A percentile compares a stretch with the other conserved stretches of the same genome.
Evolutionary conservation across 2,888 invertebrate species (phyloP).

Genomic region (Cremastinae sp.): DNA sequence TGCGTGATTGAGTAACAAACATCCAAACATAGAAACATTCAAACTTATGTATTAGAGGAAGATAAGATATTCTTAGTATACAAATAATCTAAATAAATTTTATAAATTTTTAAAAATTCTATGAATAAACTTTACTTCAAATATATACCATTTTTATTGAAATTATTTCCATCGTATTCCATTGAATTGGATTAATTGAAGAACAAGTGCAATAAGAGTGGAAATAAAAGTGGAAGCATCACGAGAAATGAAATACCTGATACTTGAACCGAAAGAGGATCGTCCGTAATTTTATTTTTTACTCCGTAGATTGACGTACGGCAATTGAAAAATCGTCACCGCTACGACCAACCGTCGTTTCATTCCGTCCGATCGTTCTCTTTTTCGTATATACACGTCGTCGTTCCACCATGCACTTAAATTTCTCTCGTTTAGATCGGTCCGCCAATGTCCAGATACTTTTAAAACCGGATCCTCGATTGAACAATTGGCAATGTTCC

Average conservation of each 20-base stretch:
- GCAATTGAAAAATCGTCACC: conserved; percentile 40
- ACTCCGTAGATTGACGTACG: conserved; percentile 47
- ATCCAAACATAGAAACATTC: no score
- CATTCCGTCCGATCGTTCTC: conserved; percentile 10
- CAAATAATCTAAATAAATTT: no score
- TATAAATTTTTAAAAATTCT: no score
- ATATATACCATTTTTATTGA: no score
- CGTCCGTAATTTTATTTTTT: conserved; percentile 54
- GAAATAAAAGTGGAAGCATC: conserved; percentile 26
- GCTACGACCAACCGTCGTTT: not conserved
- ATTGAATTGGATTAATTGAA: no score
- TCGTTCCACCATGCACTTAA: not conserved
- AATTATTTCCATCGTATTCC: no score
- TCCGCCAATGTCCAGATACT: conserved; percentile 12
- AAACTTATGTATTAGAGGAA: no score
- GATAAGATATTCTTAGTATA: no score
- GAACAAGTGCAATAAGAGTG: not conserved
- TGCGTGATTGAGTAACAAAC: no score
- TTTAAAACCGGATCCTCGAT: conserved; percentile 9
- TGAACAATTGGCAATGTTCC: not conserved
- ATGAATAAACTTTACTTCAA: no score
- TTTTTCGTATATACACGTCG: conserved; percentile 6
- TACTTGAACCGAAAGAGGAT: conserved; percentile 68
- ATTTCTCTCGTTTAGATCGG: conserved; percentile 12
- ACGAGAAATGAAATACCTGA: conserved; percentile 52